Conservation (phyloP, 2,113 vertebrate genomes). For the Oreochromis spilurus region DNA sequence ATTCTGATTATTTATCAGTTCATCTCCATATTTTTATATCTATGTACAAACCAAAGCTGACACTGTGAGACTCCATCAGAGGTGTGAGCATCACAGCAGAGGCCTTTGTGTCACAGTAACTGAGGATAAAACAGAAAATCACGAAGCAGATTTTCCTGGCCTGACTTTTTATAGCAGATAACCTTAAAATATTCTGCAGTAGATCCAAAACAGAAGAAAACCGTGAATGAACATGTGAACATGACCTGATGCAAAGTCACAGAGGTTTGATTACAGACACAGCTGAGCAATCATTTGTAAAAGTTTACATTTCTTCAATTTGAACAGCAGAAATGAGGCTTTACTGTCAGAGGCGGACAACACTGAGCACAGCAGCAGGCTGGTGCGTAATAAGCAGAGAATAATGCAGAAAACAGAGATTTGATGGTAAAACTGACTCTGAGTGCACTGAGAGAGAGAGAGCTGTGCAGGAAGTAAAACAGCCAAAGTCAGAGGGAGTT, state of each 20-base stretch:
- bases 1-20: neutral
- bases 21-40: neutral
- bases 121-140: neutral
- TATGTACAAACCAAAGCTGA: neutral
- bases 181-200: neutral
- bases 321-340: rapidly evolving
- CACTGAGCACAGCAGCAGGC: neutral
- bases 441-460: neutral
- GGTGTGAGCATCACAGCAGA: neutral
- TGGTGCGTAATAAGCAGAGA: neutral
- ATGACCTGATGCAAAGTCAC: neutral
- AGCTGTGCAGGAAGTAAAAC: neutral
- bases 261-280: neutral
- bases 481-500: neutral
- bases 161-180: neutral
- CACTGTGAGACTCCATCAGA: neutral
- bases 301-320: neutral
- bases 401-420: neutral
- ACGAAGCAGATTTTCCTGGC: neutral
- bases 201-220: neutral
- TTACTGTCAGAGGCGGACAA: neutral
- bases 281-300: neutral
- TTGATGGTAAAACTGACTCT: neutral
- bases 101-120: neutral
- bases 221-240: neutral